A percentile compares a stretch with the other conserved stretches of the same genome.
phyloP scores from a whole-genome alignment of 2,113 vertebrate species.

The Columba livia region DNA sequence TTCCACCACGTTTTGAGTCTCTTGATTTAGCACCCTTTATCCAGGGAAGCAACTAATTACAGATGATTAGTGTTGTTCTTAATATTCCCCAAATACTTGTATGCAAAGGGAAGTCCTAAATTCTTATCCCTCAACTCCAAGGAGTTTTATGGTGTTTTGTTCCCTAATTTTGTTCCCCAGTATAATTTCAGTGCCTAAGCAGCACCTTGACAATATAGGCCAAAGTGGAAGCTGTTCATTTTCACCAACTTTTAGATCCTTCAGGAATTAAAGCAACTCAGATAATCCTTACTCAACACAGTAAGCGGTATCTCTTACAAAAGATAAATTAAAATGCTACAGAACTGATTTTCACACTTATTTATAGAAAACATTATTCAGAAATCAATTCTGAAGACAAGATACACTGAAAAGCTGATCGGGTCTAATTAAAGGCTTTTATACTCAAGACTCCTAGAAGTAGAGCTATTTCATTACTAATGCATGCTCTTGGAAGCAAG shows the following conservation, averaged over 20 bases:
- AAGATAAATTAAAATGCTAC: background rate
- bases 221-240: background rate
- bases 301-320: background rate
- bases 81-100: background rate
- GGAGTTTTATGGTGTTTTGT: background rate
- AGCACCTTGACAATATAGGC: background rate
- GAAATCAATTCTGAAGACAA: background rate
- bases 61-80: background rate
- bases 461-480: background rate
- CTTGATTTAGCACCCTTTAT: background rate
- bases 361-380: background rate
- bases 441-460: background rate
- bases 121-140: background rate
- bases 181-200: background rate
- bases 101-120: background rate
- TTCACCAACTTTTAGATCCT: background rate
- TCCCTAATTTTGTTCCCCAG: too few relatives aligned
- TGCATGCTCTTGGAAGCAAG: background rate
- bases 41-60: background rate
- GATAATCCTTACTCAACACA: background rate
- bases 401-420: background rate
- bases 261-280: background rate
- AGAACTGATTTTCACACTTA: background rate
- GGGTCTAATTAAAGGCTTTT: background rate
- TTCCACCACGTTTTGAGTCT: background rate